Evolutionary conservation across 2,888 invertebrate genomes (phyloP), one percentile per base, ranked within the genome.

Genomic region (Leucoma salicis): DNA sequence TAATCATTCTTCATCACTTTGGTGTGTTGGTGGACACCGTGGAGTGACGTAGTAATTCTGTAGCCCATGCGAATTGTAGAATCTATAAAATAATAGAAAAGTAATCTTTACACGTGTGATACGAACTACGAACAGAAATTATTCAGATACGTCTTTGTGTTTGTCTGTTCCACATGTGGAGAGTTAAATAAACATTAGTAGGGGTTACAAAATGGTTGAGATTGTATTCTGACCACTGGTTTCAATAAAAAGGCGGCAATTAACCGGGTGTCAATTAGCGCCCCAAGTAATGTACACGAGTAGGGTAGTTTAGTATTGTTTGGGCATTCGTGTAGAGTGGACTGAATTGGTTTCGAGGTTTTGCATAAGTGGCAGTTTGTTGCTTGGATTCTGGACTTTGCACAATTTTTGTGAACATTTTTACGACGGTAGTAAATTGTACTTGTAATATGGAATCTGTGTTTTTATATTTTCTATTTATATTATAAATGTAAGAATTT

Each of bases 171-270:
- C 14, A 25, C 11, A 14, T 7, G 16, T 1, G 2, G 3, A 10
- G n/a, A n/a, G n/a, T n/a, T n/a, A n/a, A n/a, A n/a, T n/a, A n/a
- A 18, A 31, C 21, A 12, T 27, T 34, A 11, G 27, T 12, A 35
- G 21, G 28, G 4, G 31, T 5, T 38, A 13, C 13, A 2, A 4
- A 18, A 0, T 0, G 24, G 12, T 6, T 34, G 1, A 13, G 21
- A 11, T 18, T 31, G 13, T 14, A 0, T 16, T 28, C 28, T 44
- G 49, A 52, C 54, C 46, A 36, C 54, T 39, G 51, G 42, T 55
- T 62, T 56, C 56, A 61, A 57, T 61, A 54, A 57, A 63, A 63
- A 53, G 62, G 46, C 42, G 36, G 41, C 52, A 46, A 52, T 53
- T 63, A 56, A 43, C 49, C 39, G 42, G 45, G 44, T 44, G 52